phyloP scores from a whole-genome alignment of 2,113 vertebrate genomes.

The Stegastes partitus region DNA sequence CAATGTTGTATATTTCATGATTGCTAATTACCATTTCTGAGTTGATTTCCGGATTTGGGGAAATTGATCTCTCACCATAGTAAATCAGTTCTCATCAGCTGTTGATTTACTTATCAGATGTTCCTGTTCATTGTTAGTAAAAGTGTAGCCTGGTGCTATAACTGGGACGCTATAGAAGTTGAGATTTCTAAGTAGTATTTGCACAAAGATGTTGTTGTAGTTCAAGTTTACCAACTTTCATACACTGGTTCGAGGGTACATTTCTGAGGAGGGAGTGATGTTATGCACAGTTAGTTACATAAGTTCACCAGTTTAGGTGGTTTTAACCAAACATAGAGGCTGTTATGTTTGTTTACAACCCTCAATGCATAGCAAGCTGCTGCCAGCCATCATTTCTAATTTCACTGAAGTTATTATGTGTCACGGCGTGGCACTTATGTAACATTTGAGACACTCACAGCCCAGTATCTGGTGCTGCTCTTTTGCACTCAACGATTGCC shows the following conservation, averaged over 20 bases:
- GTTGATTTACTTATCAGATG: background rate
- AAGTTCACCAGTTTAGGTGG: slow-evolving; percentile 25
- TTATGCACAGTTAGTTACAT: slow-evolving; percentile 34
- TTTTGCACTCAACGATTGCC: slow-evolving; percentile 15
- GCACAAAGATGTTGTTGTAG: slow-evolving; percentile 17
- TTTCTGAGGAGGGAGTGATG: slow-evolving; percentile 14
- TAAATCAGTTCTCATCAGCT: background rate
- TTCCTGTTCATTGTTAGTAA: background rate
- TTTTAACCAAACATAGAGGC: slow-evolving; percentile 28
- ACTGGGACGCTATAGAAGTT: background rate
- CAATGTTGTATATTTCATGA: slow-evolving; percentile 5
- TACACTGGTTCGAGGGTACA: slow-evolving; percentile 9
- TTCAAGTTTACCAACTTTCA: background rate
- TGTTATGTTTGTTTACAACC: slow-evolving; percentile 24
- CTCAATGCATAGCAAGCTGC: background rate
- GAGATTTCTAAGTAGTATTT: slow-evolving; percentile 9
- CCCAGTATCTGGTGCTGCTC: background rate
- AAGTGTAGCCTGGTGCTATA: background rate
- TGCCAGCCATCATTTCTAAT: slow-evolving; percentile 12
- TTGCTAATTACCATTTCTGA: background rate
- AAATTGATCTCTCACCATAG: background rate
- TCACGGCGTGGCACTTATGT: slow-evolving; percentile 26
- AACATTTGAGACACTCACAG: slow-evolving; percentile 21
- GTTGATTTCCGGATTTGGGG: background rate
- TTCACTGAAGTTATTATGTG: slow-evolving; percentile 11